Base-by-base conservation (phyloP, 2,797 vertebrate genomes). In the Tiaroga cobitis region DNA sequence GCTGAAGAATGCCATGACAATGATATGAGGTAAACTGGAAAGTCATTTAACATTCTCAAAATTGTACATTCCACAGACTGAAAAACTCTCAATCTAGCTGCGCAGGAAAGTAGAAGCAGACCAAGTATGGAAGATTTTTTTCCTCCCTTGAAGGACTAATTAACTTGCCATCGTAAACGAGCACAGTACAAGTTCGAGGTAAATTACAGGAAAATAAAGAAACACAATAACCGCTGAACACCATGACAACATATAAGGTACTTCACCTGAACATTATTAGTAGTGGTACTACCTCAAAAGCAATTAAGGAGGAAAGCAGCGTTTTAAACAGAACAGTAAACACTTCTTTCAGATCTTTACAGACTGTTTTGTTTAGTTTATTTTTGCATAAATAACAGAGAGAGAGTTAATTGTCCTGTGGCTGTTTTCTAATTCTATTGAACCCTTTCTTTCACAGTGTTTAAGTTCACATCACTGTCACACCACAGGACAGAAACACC, bases 301-400 rank as follows among this genome's bases (percentile, higher is more conserved):
- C 63, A 34, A 82, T 85, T 88, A 43, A 51, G 88, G 87, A 83
- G 89, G 86, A 89, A 81, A 76, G 89, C 82, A 89, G 85, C 61
- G 80, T 78, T 89, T 89, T 86, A 89, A 92, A 41, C 85, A 89
- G 85, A 86, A 88, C 90, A 92, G 91, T 91, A 92, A 94, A 90
- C 68, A 83, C 84, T 87, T 88, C 29, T 15, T 46, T 86, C 49
- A 75, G 41, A 56, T n/a, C 88, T 94, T 94, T 91, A 94, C 90
- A 61, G 54, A 74, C 70, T 63, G n/a, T 46, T 82, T 90, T 93
- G 4, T 51, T 68, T 37, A 21, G 56, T 79, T 68, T 0, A 82
- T 86, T 87, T 56, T 88, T 90, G 89, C 87, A 80, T 81, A 88
- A 83, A 87, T 89, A 87, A 91, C 85, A 85, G 1, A 29, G 59